Conservation (phyloP, 1,140 invertebrate species). For the Ostrea edulis region DNA sequence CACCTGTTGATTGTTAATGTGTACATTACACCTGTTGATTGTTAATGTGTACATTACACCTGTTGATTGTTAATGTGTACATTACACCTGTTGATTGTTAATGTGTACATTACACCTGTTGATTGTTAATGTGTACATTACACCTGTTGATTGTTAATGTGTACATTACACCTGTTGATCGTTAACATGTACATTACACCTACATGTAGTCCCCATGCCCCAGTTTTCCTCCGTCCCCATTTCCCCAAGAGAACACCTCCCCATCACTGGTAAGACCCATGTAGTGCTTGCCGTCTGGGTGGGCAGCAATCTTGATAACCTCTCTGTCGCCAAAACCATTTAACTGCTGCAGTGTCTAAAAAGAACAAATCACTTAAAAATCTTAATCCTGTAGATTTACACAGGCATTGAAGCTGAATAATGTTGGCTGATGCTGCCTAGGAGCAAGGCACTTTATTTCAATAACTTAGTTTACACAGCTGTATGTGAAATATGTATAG, state of each 20-base stretch:
- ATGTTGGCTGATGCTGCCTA: not conserved
- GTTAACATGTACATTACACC: not conserved
- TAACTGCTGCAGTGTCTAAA: constrained; percentile 80
- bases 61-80: not conserved
- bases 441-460: no score
- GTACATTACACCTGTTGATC: not conserved
- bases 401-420: not conserved
- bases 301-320: constrained; percentile 92
- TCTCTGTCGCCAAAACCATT: constrained; percentile 84
- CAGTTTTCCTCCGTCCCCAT: constrained; percentile 95
- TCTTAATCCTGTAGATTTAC: not conserved
- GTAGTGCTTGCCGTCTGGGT: constrained; percentile 92
- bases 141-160: not conserved
- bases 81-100: not conserved
- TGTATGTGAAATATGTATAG: no score
- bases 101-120: not conserved
- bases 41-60: not conserved
- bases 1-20: not conserved
- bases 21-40: constrained; percentile 2
- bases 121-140: not conserved
- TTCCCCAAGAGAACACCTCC: constrained; percentile 93
- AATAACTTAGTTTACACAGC: no score
- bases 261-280: constrained; percentile 93
- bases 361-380: not conserved
- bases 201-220: constrained; percentile 90